phyloP scores from a whole-genome alignment of 2,113 vertebrate genomes.

The Passer domesticus region DNA sequence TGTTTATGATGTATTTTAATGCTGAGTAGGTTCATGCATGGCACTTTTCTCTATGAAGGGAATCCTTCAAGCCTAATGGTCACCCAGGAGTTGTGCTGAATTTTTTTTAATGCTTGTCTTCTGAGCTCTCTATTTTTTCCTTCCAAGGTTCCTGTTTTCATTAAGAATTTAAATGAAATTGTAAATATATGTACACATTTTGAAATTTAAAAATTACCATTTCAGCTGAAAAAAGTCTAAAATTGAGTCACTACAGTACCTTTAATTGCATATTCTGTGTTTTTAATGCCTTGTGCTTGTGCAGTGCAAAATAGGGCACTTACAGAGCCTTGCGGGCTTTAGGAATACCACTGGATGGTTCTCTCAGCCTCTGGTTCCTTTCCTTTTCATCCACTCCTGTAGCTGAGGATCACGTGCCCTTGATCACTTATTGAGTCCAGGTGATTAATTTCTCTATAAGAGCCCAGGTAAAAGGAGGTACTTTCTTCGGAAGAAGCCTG shows the following conservation, averaged over 20 bases:
- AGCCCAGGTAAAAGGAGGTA: neutral
- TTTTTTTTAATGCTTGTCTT: neutral
- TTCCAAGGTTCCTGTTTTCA: neutral
- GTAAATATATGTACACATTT: neutral
- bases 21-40: neutral
- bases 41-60: neutral
- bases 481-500: neutral
- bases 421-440: neutral
- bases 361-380: neutral
- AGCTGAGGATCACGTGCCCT: neutral
- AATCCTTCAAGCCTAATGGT: neutral
- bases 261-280: neutral
- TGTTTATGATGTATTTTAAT: neutral
- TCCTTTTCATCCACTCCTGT: neutral
- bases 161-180: neutral
- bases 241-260: neutral
- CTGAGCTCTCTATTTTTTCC: neutral
- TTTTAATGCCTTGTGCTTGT: neutral
- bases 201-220: neutral
- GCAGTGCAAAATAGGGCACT: neutral
- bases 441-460: neutral
- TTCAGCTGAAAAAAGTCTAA: neutral
- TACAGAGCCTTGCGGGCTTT: fast-evolving
- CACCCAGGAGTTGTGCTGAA: neutral
- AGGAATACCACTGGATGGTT: neutral